A percentile compares a stretch with the other conserved stretches of the same genome.
These are phyloP conservation scores for Cynopterus sphinx DNA, from an alignment of 2,797 vertebrate genomes.

Conservation along the genomic window DNA sequence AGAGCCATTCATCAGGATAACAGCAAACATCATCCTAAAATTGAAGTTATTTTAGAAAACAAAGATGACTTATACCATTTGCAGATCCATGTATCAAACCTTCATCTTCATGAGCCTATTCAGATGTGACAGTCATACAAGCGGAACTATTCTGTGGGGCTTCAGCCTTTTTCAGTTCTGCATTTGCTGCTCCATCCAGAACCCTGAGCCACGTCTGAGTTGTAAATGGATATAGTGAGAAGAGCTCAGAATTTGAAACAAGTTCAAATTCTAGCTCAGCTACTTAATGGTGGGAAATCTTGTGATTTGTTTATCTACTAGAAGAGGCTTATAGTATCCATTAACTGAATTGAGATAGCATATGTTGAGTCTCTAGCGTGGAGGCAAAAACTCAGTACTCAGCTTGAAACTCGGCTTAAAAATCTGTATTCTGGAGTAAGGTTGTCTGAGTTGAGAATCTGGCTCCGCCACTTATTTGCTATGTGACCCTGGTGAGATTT, in stretches of 20 bases:
- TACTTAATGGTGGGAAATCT: background rate
- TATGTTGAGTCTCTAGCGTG: background rate
- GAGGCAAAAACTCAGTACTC: background rate
- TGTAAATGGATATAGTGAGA: background rate
- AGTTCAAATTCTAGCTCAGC: constrained; percentile 48
- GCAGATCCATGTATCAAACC: constrained; percentile 23
- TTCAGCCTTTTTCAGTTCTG: background rate
- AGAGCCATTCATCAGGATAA: constrained; percentile 36
- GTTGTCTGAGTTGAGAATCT: background rate
- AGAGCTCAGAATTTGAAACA: constrained; percentile 15
- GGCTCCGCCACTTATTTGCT: background rate
- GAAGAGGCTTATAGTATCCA: background rate
- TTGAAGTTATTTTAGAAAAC: constrained; percentile 47
- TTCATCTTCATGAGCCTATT: background rate
- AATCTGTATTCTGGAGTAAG: background rate
- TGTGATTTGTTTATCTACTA: background rate
- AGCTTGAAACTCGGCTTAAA: background rate
- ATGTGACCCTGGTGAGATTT: background rate
- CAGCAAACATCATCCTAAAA: constrained; percentile 33
- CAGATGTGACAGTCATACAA: background rate
- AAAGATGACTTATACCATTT: constrained; percentile 25
- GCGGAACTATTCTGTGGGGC: background rate
- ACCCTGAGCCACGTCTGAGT: background rate
- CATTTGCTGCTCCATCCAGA: background rate
- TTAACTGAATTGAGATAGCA: background rate